Conservation (phyloP, 2,113 vertebrate genomes). For the Xiphophorus hellerii region DNA sequence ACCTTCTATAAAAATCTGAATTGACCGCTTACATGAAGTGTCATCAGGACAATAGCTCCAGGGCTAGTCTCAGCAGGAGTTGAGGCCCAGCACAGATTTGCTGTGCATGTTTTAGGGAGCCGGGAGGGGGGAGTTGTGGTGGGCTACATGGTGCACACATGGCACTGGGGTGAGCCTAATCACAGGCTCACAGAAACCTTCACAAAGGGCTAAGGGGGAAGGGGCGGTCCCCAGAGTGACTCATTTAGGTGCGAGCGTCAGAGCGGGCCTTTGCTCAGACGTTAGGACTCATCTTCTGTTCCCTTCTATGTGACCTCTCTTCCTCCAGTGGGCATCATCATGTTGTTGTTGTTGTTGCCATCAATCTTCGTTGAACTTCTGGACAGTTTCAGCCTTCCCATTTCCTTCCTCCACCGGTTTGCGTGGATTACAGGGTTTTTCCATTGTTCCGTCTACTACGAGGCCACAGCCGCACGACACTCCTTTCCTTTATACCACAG, state of each 20-base stretch:
- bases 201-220: conserved; percentile 44
- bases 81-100: conserved; percentile 62
- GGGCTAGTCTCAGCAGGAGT: conserved; percentile 64
- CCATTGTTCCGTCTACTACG: conserved; percentile 73
- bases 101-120: conserved; percentile 18
- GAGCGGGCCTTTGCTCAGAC: conserved; percentile 6
- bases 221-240: conserved; percentile 56
- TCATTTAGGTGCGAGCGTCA: conserved; percentile 66
- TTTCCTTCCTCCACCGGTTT: conserved; percentile 62
- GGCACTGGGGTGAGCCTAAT: conserved; percentile 73
- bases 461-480: conserved; percentile 62
- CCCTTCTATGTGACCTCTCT: not conserved
- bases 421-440: conserved; percentile 61
- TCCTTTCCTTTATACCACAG: conserved; percentile 77
- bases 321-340: not conserved
- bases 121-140: conserved; percentile 7
- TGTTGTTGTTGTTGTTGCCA: not conserved
- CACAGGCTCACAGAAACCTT: conserved; percentile 71
- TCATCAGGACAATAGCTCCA: conserved; percentile 59
- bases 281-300: conserved; percentile 21
- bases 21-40: conserved; percentile 34
- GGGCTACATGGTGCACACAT: conserved; percentile 64
- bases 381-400: conserved; percentile 48
- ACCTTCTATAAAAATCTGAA: not conserved
- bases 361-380: conserved; percentile 23